Percentiles rank a stretch among this genome's conserved stretches.
These are phyloP conservation scores for Crepidodera aurea DNA, from an alignment of 2,888 invertebrate species.

Conservation along the genomic window DNA sequence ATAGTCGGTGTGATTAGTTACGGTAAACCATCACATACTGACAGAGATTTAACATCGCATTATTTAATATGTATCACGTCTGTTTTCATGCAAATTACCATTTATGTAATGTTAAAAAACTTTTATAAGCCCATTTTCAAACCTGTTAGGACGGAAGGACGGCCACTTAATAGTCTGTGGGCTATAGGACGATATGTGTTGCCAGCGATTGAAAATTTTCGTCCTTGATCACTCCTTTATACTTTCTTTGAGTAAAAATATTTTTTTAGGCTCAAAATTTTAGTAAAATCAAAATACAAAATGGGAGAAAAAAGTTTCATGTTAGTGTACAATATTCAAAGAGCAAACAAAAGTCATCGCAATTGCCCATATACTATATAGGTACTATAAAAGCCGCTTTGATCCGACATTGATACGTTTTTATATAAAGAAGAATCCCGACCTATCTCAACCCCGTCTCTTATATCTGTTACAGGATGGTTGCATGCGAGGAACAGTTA, in stretches of 20 bases:
- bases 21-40: neutral
- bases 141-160: neutral
- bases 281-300: too few relatives aligned
- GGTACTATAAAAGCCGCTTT: neutral
- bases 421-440: neutral
- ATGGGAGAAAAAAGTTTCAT: too few relatives aligned
- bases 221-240: too few relatives aligned
- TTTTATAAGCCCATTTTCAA: slow-evolving; percentile 1
- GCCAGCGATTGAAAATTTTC: too few relatives aligned
- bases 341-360: too few relatives aligned
- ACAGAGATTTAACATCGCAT: neutral
- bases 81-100: slow-evolving; percentile 1
- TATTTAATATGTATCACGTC: neutral
- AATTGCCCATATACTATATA: neutral
- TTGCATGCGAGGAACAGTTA: slow-evolving; percentile 21
- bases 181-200: neutral
- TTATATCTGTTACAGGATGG: neutral
- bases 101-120: neutral
- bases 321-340: too few relatives aligned
- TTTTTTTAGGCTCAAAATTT: too few relatives aligned
- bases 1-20: neutral
- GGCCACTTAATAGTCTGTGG: neutral
- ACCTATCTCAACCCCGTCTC: neutral
- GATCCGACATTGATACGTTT: neutral
- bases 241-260: too few relatives aligned